These are phyloP conservation scores for Limnephilus marmoratus DNA, from an alignment of 2,888 invertebrate genomes.

Conservation along the genomic window DNA sequence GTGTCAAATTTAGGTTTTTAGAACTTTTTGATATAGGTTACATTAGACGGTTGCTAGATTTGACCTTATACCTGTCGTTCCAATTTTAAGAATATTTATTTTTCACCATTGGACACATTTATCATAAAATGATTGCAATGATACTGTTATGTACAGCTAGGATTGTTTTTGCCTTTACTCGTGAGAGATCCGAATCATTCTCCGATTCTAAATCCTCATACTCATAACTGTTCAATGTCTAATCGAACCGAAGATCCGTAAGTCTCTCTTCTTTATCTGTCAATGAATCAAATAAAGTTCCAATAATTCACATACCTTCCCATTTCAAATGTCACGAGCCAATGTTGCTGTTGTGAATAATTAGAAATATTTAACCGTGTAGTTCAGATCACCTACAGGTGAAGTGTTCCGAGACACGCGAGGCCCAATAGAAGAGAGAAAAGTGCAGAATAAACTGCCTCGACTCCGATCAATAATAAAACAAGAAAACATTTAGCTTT, in stretches of 20 bases:
- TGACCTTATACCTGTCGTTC: neutral
- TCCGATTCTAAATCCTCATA: neutral
- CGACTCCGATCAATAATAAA: neutral
- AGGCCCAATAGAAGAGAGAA: neutral
- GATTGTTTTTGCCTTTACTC: neutral
- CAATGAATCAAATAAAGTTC: neutral
- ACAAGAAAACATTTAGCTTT: neutral
- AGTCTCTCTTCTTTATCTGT: neutral
- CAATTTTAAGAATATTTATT: neutral
- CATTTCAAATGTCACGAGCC: constrained; percentile 8
- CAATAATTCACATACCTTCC: constrained; percentile 6
- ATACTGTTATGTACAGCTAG: neutral
- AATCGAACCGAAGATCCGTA: neutral
- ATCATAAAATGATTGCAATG: neutral
- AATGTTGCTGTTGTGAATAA: neutral
- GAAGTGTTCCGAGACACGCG: neutral
- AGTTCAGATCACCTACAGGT: neutral
- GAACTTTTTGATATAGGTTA: neutral
- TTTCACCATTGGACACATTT: neutral
- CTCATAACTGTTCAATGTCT: neutral
- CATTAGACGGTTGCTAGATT: neutral
- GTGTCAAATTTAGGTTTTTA: no score
- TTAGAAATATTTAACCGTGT: neutral
- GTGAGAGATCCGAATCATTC: neutral
- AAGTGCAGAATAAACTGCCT: neutral